Percentiles rank a stretch among this genome's conserved stretches.
phyloP scores from a whole-genome alignment of 2,113 vertebrate genomes.

The Ardeotis arabs region DNA sequence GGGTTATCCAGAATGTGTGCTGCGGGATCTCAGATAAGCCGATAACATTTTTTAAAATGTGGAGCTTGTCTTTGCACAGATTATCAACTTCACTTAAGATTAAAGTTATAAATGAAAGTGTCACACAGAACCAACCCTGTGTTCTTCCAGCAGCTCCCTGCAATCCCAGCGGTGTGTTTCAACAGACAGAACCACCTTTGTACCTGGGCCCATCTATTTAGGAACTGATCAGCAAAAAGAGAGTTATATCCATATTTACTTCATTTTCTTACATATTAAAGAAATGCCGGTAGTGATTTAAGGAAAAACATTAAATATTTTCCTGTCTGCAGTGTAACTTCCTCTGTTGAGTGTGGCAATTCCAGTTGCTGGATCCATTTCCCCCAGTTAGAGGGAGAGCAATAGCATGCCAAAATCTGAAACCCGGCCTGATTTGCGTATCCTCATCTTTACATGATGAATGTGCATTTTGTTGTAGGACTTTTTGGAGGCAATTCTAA shows the following conservation, averaged over 20 bases:
- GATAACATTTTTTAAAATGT: background rate
- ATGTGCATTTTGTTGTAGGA: constrained; percentile 58
- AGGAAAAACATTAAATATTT: background rate
- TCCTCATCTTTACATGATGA: constrained; percentile 47
- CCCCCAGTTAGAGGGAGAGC: constrained; percentile 45
- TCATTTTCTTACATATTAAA: background rate
- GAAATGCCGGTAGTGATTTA: background rate
- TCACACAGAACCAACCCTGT: background rate
- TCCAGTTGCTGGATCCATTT: constrained; percentile 52
- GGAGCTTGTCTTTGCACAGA: background rate
- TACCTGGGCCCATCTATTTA: background rate
- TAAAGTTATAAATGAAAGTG: background rate
- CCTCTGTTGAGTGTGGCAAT: background rate
- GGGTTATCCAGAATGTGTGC: background rate
- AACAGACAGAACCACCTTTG: background rate
- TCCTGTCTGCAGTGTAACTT: background rate
- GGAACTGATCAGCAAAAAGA: background rate
- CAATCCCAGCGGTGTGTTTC: background rate
- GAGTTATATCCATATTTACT: background rate
- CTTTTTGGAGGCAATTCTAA: constrained; percentile 54
- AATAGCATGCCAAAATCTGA: constrained; percentile 1
- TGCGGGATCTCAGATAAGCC: background rate
- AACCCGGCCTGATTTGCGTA: constrained; percentile 56
- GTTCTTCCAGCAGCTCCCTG: background rate
- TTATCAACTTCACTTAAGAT: background rate